Evolutionary conservation across 2,113 vertebrate species (phyloP).

Genomic region (Alosa alosa): DNA sequence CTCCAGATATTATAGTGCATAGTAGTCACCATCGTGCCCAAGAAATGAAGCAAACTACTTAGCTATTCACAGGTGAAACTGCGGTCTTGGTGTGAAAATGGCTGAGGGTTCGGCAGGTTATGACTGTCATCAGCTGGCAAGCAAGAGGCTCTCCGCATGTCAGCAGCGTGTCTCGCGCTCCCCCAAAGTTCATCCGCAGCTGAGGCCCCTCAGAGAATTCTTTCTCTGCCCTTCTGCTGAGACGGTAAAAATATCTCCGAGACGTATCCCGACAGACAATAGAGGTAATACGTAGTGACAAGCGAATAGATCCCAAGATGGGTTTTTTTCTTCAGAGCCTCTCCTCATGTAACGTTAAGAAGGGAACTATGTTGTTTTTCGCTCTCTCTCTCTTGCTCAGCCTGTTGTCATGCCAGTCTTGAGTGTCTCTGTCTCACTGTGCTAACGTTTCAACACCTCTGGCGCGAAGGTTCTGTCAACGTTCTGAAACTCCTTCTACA

Average conservation of each 20-base stretch:
- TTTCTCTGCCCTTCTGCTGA: conserved; percentile 25
- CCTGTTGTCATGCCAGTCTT: not conserved
- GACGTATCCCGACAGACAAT: conserved; percentile 24
- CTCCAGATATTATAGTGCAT: not conserved
- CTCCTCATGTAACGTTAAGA: conserved; percentile 11
- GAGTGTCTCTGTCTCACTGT: not conserved
- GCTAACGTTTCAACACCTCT: conserved; percentile 19
- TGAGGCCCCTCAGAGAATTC: conserved; percentile 29
- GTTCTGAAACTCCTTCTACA: not conserved
- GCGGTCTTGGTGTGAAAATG: not conserved
- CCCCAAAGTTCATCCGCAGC: conserved; percentile 26
- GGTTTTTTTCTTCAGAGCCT: conserved; percentile 18
- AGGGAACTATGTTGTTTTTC: not conserved
- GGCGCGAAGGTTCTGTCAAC: conserved; percentile 11
- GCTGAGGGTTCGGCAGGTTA: conserved; percentile 4
- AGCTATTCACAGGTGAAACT: not conserved
- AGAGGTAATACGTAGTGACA: conserved; percentile 29
- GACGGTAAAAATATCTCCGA: conserved; percentile 37
- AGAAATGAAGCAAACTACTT: not conserved
- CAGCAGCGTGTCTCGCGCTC: not conserved
- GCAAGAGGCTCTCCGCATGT: conserved; percentile 16
- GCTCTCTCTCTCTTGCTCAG: not conserved
- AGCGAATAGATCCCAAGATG: conserved; percentile 21
- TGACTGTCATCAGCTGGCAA: conserved; percentile 11
- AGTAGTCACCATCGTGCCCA: not conserved